A percentile compares a stretch with the other conserved stretches of the same genome.
phyloP scores from a whole-genome alignment of 2,888 invertebrate species.

The Lobophora halterata region DNA sequence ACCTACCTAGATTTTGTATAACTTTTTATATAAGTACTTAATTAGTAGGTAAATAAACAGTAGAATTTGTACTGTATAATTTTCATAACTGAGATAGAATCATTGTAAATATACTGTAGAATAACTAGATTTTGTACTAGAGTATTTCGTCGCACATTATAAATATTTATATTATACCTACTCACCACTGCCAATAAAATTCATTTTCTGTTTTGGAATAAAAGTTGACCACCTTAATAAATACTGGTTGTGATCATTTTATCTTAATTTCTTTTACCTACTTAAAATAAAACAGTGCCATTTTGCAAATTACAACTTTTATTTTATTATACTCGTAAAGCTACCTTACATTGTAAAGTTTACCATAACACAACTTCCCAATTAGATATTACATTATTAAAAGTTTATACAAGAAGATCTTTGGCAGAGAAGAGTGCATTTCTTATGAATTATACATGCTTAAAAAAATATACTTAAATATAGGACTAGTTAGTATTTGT shows the following conservation, averaged over 20 bases:
- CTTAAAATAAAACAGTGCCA: constrained; percentile 70
- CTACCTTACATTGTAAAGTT: too few relatives aligned
- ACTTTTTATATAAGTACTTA: too few relatives aligned
- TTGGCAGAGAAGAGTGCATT: too few relatives aligned
- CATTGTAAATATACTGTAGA: constrained; percentile 8
- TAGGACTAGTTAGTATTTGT: constrained; percentile 19
- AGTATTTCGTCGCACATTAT: constrained; percentile 8
- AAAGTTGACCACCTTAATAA: constrained; percentile 46
- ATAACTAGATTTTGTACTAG: constrained; percentile 7
- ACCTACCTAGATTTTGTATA: too few relatives aligned
- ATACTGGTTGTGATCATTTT: constrained; percentile 70
- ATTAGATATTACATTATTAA: too few relatives aligned
- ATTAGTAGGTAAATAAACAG: too few relatives aligned
- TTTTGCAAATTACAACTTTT: constrained; percentile 44
- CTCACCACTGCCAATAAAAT: constrained; percentile 47
- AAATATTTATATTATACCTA: constrained; percentile 12
- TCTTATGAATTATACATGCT: too few relatives aligned
- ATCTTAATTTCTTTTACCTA: constrained; percentile 42
- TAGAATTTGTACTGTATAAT: too few relatives aligned
- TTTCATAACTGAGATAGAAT: too few relatives aligned
- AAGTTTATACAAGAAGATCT: too few relatives aligned
- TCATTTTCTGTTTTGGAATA: constrained; percentile 33
- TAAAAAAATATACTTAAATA: constrained; percentile 19
- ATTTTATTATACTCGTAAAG: too few relatives aligned
- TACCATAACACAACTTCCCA: too few relatives aligned